Conservation (phyloP, 2,797 vertebrate genomes). For the Danio albolineatus region DNA sequence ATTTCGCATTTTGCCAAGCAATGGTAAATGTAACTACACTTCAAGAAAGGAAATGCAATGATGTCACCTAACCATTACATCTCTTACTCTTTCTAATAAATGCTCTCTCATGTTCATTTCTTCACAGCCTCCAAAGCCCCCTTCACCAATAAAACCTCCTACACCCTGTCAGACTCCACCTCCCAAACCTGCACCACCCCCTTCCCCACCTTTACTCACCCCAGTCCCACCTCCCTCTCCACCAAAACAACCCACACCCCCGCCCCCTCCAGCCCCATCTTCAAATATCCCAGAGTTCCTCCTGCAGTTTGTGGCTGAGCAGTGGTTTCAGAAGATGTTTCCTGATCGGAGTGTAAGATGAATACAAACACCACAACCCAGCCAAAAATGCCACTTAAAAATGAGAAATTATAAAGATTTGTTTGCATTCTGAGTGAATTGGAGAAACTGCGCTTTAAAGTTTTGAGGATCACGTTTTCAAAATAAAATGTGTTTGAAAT, state of each 20-base stretch:
- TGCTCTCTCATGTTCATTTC: not conserved
- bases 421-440: too few relatives aligned
- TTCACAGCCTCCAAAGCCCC: constrained; percentile 8
- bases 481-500: too few relatives aligned
- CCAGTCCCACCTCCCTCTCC: not conserved
- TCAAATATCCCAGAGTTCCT: constrained; percentile 49
- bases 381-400: not conserved
- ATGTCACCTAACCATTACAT: not conserved
- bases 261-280: not conserved
- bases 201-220: not conserved
- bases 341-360: constrained; percentile 42
- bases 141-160: constrained; percentile 15
- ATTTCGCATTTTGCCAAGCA: not conserved
- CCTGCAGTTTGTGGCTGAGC: constrained; percentile 48
- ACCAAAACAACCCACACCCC: constrained; percentile 12
- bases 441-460: too few relatives aligned
- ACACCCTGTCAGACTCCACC: not conserved
- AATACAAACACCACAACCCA: not conserved
- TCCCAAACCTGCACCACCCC: not conserved
- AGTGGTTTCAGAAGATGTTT: constrained; percentile 53
- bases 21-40: not conserved
- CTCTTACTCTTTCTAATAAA: not conserved
- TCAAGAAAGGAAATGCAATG: not conserved
- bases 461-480: too few relatives aligned
- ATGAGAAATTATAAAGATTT: too few relatives aligned